Percentiles rank a stretch among this genome's conserved stretches.
These are phyloP conservation scores for Drosophila merina DNA, from an alignment of 2,888 invertebrate species.

Conservation along the genomic window DNA sequence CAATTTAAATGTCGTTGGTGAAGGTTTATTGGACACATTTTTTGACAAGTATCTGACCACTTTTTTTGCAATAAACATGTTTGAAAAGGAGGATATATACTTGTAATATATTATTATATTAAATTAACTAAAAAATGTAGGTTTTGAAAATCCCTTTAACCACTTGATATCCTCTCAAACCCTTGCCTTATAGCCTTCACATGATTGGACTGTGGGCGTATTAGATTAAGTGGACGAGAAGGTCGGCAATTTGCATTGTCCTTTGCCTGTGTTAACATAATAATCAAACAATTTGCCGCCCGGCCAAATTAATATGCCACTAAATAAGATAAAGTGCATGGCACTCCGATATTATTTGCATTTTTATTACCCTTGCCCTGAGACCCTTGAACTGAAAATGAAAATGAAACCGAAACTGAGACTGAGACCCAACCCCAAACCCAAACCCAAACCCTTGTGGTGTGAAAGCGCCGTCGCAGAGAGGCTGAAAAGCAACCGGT, in stretches of 20 bases:
- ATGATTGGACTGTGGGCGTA: constrained; percentile 9
- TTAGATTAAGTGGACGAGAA: constrained; percentile 27
- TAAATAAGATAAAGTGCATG: constrained; percentile 75
- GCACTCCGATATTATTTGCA: constrained; percentile 65
- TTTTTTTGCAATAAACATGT: neutral
- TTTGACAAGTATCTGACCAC: neutral
- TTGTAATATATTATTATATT: neutral
- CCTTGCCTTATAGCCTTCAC: constrained; percentile 7
- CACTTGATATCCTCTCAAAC: too few species aligned
- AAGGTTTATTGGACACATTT: neutral
- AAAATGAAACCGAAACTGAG: neutral
- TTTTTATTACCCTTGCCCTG: constrained; percentile 54
- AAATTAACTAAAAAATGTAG: neutral
- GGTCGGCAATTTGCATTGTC: constrained; percentile 44
- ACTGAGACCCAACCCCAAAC: constrained; percentile 3
- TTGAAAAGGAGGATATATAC: neutral
- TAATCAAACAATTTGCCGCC: constrained; percentile 53
- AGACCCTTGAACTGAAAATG: constrained; percentile 3
- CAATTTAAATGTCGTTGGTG: neutral
- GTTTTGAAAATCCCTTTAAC: neutral
- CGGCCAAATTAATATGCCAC: constrained; percentile 56
- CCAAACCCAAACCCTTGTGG: constrained; percentile 2
- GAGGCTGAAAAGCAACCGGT: constrained; percentile 68
- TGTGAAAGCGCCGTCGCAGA: constrained; percentile 23
- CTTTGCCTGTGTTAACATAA: constrained; percentile 37